Conservation (phyloP, 2,888 invertebrate species). For the Thysanoteuthis rhombus region DNA sequence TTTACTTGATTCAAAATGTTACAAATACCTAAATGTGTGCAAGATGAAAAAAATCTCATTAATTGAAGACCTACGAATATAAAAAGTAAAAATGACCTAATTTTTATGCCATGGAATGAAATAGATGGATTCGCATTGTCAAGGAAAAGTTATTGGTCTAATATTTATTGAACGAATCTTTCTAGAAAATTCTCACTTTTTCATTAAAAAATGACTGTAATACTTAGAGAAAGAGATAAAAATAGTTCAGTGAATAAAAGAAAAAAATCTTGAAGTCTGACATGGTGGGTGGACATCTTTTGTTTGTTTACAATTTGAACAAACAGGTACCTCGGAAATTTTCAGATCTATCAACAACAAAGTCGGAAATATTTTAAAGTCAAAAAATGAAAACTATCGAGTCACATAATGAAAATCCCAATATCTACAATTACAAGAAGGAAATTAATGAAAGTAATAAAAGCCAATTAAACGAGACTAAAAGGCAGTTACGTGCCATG, state of each 20-base stretch:
- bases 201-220: background rate
- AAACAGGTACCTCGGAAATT: background rate
- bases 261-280: background rate
- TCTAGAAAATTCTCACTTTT: background rate
- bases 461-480: background rate
- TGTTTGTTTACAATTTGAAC: slow-evolving; percentile 1
- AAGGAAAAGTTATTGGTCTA: background rate
- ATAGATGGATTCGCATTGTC: background rate
- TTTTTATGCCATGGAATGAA: background rate
- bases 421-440: background rate
- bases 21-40: too few relatives aligned
- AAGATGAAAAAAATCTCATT: too few relatives aligned
- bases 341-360: background rate
- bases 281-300: background rate
- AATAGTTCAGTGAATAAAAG: background rate
- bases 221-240: background rate
- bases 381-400: background rate
- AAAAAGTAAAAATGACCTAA: background rate
- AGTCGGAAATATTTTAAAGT: background rate
- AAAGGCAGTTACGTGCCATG: background rate
- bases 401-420: background rate
- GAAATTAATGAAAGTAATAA: background rate
- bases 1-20: too few relatives aligned
- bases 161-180: background rate
- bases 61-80: too few relatives aligned